Base-by-base conservation (phyloP, 2,888 invertebrate species). In the Nudaria mundana region DNA sequence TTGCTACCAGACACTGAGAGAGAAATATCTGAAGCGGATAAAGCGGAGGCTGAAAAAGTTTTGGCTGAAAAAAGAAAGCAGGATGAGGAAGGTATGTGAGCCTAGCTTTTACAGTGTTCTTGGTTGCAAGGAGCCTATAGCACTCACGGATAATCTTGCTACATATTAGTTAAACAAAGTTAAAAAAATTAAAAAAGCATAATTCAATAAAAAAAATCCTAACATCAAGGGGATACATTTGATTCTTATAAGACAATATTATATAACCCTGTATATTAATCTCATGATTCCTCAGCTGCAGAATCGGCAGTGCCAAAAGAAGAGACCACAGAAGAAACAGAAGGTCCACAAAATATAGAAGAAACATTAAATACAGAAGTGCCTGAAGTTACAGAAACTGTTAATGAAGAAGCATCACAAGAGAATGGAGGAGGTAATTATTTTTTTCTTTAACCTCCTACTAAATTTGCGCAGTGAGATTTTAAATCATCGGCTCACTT, bases 1-100 rank as follows among this genome's bases (percentile, higher is more conserved):
- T 86, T 93, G 3, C 86, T 93, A 47, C 93, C 93, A 0, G 93
- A 93, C 61, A 92, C 92, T 0, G 92, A 92, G 42, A 83, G 93
- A 44, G 91, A 92, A 63, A 91, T 92, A 46, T 91, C 92, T 0
- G 92, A 93, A 56, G 93, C 91, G 0, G 93, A 93, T 58, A 93
- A 92, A 61, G 91, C 91, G 34, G 90, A 90, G 40, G 92, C 92
- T 0, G 85, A 73, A 33, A 82, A 82, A 45, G 83, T 71, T n/a
- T 60, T 87, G 24, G 87, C 87, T n/a, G 83, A 84, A 35, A 86
- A 87, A 47, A 66, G 81, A 31, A 84, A 81, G 58, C 72, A 67
- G 44, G 84, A 82, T 46, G 83, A 82, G 63, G 82, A 56, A 62
- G 66, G 63, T 60, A 34, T 14, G 1, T 11, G 7, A 7, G 3